Percentiles rank a stretch among this genome's conserved stretches.
phyloP scores from a whole-genome alignment of 2,888 invertebrate genomes.

The Ornithoptera priamus region DNA sequence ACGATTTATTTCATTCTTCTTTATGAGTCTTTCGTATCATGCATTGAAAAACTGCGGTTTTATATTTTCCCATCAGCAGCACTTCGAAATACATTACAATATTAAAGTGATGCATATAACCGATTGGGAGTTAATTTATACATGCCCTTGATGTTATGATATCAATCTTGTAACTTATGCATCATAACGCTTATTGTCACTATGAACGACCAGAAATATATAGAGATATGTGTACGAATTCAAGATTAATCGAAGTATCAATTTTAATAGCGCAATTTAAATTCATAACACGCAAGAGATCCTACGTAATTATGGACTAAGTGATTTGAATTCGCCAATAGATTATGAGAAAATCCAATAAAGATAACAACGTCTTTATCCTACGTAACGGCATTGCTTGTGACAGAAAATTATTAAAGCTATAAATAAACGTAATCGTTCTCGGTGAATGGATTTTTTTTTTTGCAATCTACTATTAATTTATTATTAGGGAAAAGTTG shows the following conservation, averaged over 20 bases:
- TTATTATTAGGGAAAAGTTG: conserved; percentile 69
- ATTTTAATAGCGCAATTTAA: conserved; percentile 11
- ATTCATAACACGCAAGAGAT: conserved; percentile 14
- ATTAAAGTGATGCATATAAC: neutral
- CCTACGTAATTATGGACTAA: conserved; percentile 28
- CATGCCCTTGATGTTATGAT: too few species aligned
- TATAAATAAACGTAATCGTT: conserved; percentile 74
- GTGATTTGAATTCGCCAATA: conserved; percentile 39
- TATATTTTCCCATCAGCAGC: conserved; percentile 11
- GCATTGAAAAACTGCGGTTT: conserved; percentile 21
- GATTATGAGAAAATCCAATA: conserved; percentile 47
- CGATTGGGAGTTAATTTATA: too few species aligned
- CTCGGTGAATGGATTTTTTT: conserved; percentile 63
- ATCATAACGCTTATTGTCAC: neutral
- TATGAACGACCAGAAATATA: neutral
- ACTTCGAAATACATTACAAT: conserved; percentile 18
- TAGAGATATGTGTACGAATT: neutral
- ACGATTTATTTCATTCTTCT: conserved; percentile 36
- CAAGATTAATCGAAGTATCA: neutral
- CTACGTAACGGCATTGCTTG: conserved; percentile 57
- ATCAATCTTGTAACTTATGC: too few species aligned
- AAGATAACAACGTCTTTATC: conserved; percentile 56
- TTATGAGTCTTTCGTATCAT: conserved; percentile 30
- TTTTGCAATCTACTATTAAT: conserved; percentile 56
- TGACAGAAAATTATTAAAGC: conserved; percentile 69